Evolutionary conservation across 2,888 invertebrate species (phyloP), one percentile per base, ranked within the genome.

Genomic region (Perdita meconis): DNA sequence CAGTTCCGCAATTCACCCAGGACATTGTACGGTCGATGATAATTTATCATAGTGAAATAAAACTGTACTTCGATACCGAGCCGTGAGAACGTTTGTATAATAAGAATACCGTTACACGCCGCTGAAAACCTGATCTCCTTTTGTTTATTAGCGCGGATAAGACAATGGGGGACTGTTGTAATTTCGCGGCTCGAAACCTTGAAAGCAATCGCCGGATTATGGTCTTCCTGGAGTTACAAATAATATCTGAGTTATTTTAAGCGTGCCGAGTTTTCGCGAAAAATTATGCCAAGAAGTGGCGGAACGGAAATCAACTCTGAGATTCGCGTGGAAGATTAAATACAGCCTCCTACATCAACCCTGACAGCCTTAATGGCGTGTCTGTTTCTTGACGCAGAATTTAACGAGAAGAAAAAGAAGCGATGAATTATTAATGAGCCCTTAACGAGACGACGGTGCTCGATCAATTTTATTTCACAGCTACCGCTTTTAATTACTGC

Each of bases 151-250:
- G 4, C 63, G 30, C 50, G 60, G 26, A 64, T 51, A 70, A 63
- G 3, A 61, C 53, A 80, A 80, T 76, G 44, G 63, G 22, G 38
- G 22, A 40, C 64, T 30, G 65, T 64, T 47, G 56, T 67, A 76
- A 77, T 47, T 19, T 38, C 10, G 6, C 16, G 56, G 22, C 65
- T 42, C 47, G 36, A 40, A 65, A 59, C 65, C 80, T 80, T 70
- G 73, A 56, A 70, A 61, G 50, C n/a, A 59, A 40, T 22, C 38
- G 24, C 19, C 8, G n/a, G n/a, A 26, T 40, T 42, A 19, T 22
- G 16, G 57, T 60, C 3, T 53, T 38, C 24, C 8, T 22, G 24
- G 19, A 40, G 34, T 19, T 16, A 36, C 6, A 34, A 65, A 50
- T n/a, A n/a, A 38, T 24, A 44, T 26, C 30, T 2, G 16, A 16